These are phyloP conservation scores for Lepus oiostolus DNA, from an alignment of 2,797 vertebrate species.

Conservation along the genomic window DNA sequence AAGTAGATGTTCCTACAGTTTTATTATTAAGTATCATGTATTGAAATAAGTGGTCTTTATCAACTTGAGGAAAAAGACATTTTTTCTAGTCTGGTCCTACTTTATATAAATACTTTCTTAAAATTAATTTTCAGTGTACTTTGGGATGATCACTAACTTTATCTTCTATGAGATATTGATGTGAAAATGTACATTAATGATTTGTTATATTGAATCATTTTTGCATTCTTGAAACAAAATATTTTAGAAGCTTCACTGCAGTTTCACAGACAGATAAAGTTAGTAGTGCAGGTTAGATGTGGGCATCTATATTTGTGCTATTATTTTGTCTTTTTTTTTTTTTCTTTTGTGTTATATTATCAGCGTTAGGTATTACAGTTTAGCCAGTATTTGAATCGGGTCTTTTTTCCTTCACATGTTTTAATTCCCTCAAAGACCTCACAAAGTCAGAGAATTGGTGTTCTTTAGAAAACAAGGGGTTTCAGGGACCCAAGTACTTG, in stretches of 20 bases:
- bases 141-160: conserved; percentile 33
- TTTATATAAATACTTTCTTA: neutral
- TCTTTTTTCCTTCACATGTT: neutral
- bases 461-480: neutral
- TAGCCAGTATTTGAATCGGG: conserved; percentile 26
- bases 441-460: conserved; percentile 6
- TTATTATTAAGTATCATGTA: neutral
- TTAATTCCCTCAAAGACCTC: conserved; percentile 36
- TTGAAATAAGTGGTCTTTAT: neutral
- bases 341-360: neutral
- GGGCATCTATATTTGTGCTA: neutral
- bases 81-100: neutral
- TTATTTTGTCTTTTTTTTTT: conserved; percentile 39
- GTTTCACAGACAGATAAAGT: conserved; percentile 47
- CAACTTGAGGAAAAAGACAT: conserved; percentile 32
- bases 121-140: conserved; percentile 45
- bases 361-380: neutral
- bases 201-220: conserved; percentile 58
- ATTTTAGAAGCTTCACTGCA: conserved; percentile 1
- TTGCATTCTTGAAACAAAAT: conserved; percentile 50
- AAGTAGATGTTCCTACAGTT: conserved; percentile 28
- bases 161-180: conserved; percentile 57
- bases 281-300: conserved; percentile 32
- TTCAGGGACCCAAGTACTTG: too few relatives aligned
- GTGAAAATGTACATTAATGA: conserved; percentile 66